A percentile compares a stretch with the other conserved stretches of the same genome.
These are phyloP conservation scores for Meloidogyne hapla DNA, from an alignment of 1,140 invertebrate genomes.

Conservation along the genomic window DNA sequence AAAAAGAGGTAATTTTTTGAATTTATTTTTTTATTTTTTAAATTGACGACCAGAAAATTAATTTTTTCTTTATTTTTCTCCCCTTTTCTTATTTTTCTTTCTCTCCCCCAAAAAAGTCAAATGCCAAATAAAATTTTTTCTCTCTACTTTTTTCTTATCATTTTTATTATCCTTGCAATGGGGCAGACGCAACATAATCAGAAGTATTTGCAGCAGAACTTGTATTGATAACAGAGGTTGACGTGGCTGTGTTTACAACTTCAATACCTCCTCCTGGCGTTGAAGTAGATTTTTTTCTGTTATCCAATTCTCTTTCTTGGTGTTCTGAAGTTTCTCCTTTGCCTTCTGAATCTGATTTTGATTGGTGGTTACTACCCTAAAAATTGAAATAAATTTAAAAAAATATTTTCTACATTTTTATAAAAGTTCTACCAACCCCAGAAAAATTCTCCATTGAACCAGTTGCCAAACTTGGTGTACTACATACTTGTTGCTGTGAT, in stretches of 20 bases:
- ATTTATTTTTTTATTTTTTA: not conserved
- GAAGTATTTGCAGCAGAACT: not conserved
- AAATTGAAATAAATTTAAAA: not conserved
- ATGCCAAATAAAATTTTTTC: not conserved
- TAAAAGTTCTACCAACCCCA: not conserved
- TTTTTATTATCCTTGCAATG: not conserved
- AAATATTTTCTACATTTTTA: not conserved
- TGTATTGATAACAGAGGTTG: not conserved
- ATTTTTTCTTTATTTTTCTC: not conserved
- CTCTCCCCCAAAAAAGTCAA: not conserved
- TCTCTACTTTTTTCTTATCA: not conserved
- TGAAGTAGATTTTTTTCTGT: not conserved
- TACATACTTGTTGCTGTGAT: not conserved
- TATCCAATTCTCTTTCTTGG: not conserved
- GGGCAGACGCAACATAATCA: not conserved
- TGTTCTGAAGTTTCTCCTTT: not conserved
- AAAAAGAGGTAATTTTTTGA: not conserved
- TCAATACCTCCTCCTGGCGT: not conserved
- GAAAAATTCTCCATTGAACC: not conserved
- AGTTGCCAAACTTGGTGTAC: not conserved
- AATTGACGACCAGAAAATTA: not conserved
- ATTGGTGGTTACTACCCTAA: not conserved
- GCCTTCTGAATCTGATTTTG: not conserved
- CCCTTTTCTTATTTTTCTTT: not conserved
- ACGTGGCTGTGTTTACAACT: not conserved